phyloP scores from a whole-genome alignment of 2,888 invertebrate genomes.

The Acrobasis consociella region DNA sequence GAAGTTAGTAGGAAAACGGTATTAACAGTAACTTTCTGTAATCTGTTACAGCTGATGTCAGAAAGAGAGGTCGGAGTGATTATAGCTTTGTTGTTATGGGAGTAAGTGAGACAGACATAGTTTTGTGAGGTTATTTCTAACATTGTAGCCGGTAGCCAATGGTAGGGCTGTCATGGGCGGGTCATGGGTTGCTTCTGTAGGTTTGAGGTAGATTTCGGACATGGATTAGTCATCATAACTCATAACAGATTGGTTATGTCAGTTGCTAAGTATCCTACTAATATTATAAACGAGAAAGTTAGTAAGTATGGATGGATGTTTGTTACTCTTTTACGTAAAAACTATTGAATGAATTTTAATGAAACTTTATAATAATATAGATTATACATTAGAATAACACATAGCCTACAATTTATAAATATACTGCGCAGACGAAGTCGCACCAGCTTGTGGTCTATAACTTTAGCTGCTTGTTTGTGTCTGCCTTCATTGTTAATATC shows the following conservation, averaged over 20 bases:
- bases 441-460: too few relatives aligned
- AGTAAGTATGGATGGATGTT: too few relatives aligned
- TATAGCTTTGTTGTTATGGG: background rate
- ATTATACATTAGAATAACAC: too few relatives aligned
- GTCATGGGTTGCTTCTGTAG: constrained; percentile 3
- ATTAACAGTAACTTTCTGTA: constrained; percentile 19
- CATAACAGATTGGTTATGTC: background rate
- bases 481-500: too few relatives aligned
- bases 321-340: too few relatives aligned
- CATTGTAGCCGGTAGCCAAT: constrained; percentile 14
- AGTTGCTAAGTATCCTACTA: background rate
- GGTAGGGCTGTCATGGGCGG: constrained; percentile 1
- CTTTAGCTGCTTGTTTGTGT: too few relatives aligned
- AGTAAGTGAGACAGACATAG: constrained; percentile 7
- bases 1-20: constrained; percentile 13
- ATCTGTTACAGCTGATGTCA: constrained; percentile 16
- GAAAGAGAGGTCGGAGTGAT: constrained; percentile 12
- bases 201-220: constrained; percentile 16
- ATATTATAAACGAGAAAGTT: too few relatives aligned
- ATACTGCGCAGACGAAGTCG: too few relatives aligned
- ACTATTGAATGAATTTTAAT: too few relatives aligned
- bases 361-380: too few relatives aligned
- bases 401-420: too few relatives aligned
- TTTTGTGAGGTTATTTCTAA: constrained; percentile 19
- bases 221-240: constrained; percentile 12